Evolutionary conservation across 2,888 invertebrate species (phyloP), one percentile per base, ranked within the genome.

Genomic region (Lycocerus yunnanus): DNA sequence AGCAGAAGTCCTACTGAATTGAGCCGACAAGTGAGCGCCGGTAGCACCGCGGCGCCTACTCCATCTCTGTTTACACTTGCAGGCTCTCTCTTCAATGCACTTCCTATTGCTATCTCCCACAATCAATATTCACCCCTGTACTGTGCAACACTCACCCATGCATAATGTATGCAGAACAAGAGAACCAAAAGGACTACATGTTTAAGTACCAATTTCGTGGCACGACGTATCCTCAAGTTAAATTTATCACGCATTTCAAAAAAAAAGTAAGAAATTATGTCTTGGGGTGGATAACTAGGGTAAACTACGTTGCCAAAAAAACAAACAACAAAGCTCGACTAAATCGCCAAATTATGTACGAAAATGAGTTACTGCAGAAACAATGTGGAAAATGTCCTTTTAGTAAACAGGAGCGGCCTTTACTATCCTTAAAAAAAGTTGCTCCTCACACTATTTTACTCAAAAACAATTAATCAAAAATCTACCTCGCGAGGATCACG

Each of bases 21-120:
- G 69, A 75, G 75, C 66, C 71, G 77, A 71, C 73, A 72, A 73
- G 71, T 72, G 69, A 77, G 78, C 76, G 78, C 75, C 76, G 71
- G 74, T 71, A 77, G 76, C 75, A 76, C 74, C 77, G 78, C 78
- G 79, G 78, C 79, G 79, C 77, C 76, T 72, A 60, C 18, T 72
- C 74, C 59, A 65, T 74, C 78, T 67, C 69, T 15, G 24, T 71
- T 63, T 69, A 24, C 59, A 20, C 43, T 18, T 27, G 58, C 13
- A 18, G 15, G 69, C 67, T 74, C 74, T 69, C 71, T 72, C 65
- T 68, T 75, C 72, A 73, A 70, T 75, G 73, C 78, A 75, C 71
- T 68, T 71, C 73, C 75, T 77, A 75, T 73, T 72, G 66, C 73
- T 27, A 71, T 71, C 71, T 71, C 69, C 60, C 68, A 67, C 69